phyloP scores from a whole-genome alignment of 2,888 invertebrate species.

The Papilio protenor region DNA sequence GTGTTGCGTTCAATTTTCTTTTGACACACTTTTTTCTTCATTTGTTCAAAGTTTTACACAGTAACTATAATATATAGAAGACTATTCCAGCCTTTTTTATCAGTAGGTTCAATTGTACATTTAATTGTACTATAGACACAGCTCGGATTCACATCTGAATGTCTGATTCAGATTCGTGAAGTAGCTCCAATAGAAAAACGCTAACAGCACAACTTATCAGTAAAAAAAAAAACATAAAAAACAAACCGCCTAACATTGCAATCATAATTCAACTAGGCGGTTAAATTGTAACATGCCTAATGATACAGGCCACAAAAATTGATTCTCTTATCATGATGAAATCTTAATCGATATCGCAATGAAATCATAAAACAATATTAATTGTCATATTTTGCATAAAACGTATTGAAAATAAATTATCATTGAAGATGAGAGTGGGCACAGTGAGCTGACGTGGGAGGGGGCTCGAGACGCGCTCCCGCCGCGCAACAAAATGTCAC shows the following conservation, averaged over 20 bases:
- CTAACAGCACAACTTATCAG: background rate
- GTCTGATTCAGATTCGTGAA: background rate
- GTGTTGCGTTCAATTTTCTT: constrained; percentile 59
- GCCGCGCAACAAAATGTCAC: constrained; percentile 76
- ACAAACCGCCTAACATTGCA: constrained; percentile 52
- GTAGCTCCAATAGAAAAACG: background rate
- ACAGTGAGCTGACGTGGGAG: constrained; percentile 68
- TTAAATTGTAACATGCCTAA: constrained; percentile 61
- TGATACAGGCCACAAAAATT: constrained; percentile 70
- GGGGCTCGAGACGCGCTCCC: constrained; percentile 57
- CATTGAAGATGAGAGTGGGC: constrained; percentile 66
- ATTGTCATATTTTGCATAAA: constrained; percentile 79
- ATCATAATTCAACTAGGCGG: constrained; percentile 61
- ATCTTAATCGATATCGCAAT: constrained; percentile 77
- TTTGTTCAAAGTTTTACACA: constrained; percentile 61
- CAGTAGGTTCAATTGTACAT: background rate
- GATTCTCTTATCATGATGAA: constrained; percentile 75
- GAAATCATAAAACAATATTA: constrained; percentile 78
- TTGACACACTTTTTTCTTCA: constrained; percentile 59
- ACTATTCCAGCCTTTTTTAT: background rate
- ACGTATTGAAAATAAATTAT: constrained; percentile 74
- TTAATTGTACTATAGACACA: too few species aligned
- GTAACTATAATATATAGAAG: too few species aligned
- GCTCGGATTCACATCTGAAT: background rate
- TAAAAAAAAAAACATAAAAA: constrained; percentile 35